Conservation (phyloP, 1,140 invertebrate species). For the Drosophila equinoxialis region DNA sequence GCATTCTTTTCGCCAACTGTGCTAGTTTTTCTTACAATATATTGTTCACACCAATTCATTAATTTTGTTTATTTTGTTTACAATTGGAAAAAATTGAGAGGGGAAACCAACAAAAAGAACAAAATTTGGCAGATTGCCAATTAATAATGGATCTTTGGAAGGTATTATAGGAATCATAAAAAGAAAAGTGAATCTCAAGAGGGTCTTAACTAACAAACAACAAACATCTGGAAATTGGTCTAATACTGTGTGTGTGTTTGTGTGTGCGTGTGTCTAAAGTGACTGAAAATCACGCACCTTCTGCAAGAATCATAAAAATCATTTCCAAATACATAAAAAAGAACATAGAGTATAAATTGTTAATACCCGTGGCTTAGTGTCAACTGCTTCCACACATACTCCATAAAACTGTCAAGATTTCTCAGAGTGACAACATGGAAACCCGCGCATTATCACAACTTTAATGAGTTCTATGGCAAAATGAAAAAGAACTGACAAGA, state of each 20-base stretch:
- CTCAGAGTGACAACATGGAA: slow-evolving; percentile 53
- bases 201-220: too few species aligned
- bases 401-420: slow-evolving; percentile 59
- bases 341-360: slow-evolving; percentile 8
- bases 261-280: too few species aligned
- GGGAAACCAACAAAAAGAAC: not conserved
- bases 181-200: slow-evolving; percentile 15
- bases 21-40: slow-evolving; percentile 9
- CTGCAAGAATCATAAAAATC: slow-evolving; percentile 17
- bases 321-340: not conserved
- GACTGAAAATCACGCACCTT: slow-evolving; percentile 9
- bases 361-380: slow-evolving; percentile 6
- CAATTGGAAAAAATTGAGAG: slow-evolving; percentile 12
- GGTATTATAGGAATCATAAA: slow-evolving; percentile 32
- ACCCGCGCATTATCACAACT: slow-evolving; percentile 70
- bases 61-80: slow-evolving; percentile 49
- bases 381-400: slow-evolving; percentile 10
- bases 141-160: slow-evolving; percentile 35
- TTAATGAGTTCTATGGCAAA: slow-evolving; percentile 65
- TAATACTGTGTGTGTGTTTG: not conserved
- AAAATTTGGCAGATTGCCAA: slow-evolving; percentile 20
- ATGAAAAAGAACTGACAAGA: slow-evolving; percentile 21
- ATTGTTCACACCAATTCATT: slow-evolving; percentile 55
- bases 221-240: slow-evolving; percentile 26
- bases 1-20: slow-evolving; percentile 15